Conservation (phyloP, 2,113 vertebrate species). For the Malurus elegans region DNA sequence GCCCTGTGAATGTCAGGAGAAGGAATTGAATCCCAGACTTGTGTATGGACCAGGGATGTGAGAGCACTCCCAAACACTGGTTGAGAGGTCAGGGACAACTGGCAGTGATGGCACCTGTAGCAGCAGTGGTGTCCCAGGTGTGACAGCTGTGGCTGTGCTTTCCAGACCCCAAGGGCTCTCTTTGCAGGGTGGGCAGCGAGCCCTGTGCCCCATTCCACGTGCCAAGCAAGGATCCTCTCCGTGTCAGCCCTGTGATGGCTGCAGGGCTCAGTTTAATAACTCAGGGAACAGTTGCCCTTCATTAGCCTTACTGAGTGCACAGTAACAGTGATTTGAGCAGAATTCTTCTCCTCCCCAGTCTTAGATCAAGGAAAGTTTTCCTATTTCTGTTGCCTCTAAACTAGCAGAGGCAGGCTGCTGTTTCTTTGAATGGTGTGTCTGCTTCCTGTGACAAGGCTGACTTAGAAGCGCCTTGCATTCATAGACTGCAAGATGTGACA, state of each 20-base stretch:
- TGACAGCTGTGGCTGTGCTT: background rate
- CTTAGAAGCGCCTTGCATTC: background rate
- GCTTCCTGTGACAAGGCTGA: background rate
- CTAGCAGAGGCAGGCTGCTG: background rate
- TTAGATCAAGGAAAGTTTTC: background rate
- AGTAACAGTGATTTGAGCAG: background rate
- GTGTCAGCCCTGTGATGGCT: accelerated
- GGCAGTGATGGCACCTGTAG: accelerated
- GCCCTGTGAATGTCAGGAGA: background rate
- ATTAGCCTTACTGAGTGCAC: background rate
- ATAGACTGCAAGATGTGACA: background rate
- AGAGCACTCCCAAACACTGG: background rate
- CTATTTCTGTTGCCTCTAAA: background rate
- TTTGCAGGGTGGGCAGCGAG: background rate
- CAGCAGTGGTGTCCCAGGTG: accelerated
- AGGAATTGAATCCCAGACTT: background rate
- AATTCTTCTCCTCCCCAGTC: background rate
- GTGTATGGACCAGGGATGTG: background rate
- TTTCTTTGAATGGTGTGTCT: background rate
- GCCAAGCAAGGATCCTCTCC: background rate
- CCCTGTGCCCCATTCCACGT: accelerated
- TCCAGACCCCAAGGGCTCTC: background rate
- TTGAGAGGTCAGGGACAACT: accelerated
- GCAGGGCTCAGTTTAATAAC: background rate
- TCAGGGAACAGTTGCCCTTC: background rate